Evolutionary conservation across 1,140 invertebrate genomes (phyloP), one percentile per base, ranked within the genome.

Genomic region (Chironomus striatipennis): DNA sequence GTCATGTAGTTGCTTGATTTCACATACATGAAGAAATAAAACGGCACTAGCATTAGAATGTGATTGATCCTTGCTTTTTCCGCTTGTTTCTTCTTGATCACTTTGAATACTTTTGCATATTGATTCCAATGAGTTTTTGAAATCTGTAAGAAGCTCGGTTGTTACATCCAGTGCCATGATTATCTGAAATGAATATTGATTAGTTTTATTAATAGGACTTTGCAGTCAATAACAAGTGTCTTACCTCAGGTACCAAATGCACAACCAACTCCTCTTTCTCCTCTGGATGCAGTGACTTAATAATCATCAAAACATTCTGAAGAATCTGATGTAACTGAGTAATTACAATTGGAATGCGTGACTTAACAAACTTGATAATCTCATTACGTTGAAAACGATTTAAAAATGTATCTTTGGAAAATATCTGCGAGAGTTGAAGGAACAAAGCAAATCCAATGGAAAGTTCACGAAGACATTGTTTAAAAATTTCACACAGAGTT

Each of bases 321-420:
- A 89, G 79, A 74, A 90, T 83, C 74, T 85, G 85, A 75, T 86
- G 83, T 20, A 88, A 79, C 77, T 90, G 88, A 43, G 85, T 85
- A 78, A 90, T 83, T 76, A 89, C 88, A n/a, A 88, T 83, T 2
- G 88, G 88, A 42, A 90, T 81, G 73, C 88, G 83, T 42, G 87
- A 87, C 76, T 88, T 88, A 3, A 88, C 85, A 81, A 89, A 89
- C 76, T 86, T 85, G 74, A 90, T 88, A 18, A 90, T 89, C 79
- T 89, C 87, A 78, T 89, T 85, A 76, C 87, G 83, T 79, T 90
- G 87, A 75, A 86, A 84, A 67, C 85, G 80, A 4, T 86, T 83
- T 73, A 89, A 79, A 75, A 79, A 79, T 79, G 87, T 88, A 74
- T 86, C 83, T 76, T 85, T 87, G 17, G 86, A 84, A 78, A 88